Evolutionary conservation across 1,140 invertebrate species (phyloP), one percentile per base, ranked within the genome.

Genomic region (Drosophila littoralis): DNA sequence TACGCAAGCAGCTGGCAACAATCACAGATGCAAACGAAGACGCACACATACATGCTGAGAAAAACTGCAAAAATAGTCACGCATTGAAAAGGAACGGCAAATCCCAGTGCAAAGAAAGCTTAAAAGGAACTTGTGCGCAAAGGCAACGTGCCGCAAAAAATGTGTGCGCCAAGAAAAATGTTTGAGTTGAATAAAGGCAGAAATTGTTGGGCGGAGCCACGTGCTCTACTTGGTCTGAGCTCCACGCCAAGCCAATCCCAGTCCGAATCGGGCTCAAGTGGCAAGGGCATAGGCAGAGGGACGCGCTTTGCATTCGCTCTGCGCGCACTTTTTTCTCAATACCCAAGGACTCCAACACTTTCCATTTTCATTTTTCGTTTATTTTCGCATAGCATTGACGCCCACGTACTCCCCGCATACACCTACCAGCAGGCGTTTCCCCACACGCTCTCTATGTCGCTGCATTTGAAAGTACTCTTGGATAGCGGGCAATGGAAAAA

Each of bases 151-250:
- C 57, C 57, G 74, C 64, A 85, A 84, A 82, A 84, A 84, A 77
- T 77, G 46, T 64, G 52, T 46, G 69, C 50, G 58, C 42, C 65
- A 85, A 81, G 77, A 84, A 85, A 83, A 83, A 81, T 61, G 65
- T 57, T 72, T 42, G 64, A 65, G 48, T 43, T 68, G 48, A 45
- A 60, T 58, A 76, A 81, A 68, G 46, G 42, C 70, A 54, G 57
- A 81, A 74, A 68, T 66, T 61, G 61, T 76, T 73, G 77, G 81
- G 81, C 81, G 81, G 81, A 80, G 81, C 81, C 80, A 78, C 73
- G 61, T 68, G 72, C 51, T 57, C 45, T 22, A 45, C 46, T 50
- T 42, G 54, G 69, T 36, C 46, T 46, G 60, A 71, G 54, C 59
- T 58, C 60, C 45, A 48, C 58, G 63, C 50, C 73, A 84, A 66